These are phyloP conservation scores for Ammodramus savannarum DNA, from an alignment of 2,113 vertebrate genomes.

Conservation along the genomic window DNA sequence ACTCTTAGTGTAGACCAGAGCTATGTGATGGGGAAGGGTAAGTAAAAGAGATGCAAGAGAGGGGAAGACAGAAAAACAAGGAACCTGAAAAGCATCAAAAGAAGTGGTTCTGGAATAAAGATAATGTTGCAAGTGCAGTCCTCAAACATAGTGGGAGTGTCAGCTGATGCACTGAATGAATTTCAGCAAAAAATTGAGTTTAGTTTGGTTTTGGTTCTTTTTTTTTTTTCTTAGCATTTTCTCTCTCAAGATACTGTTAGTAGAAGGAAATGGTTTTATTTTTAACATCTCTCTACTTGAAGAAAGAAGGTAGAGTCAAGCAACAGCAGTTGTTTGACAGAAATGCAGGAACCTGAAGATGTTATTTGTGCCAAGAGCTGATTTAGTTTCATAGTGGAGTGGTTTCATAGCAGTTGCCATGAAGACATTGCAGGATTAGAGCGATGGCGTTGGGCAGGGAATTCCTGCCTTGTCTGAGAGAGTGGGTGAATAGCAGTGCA, in stretches of 20 bases:
- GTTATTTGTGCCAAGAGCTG: not conserved
- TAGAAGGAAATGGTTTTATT: slow-evolving; percentile 19
- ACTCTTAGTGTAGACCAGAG: not conserved
- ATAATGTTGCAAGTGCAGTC: not conserved
- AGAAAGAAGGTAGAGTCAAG: slow-evolving; percentile 16
- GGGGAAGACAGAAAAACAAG: not conserved
- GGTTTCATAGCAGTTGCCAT: not conserved
- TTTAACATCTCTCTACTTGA: slow-evolving; percentile 16
- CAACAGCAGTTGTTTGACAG: not conserved
- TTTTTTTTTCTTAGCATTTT: not conserved
- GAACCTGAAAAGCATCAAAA: not conserved
- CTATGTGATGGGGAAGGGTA: not conserved
- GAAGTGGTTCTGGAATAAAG: not conserved
- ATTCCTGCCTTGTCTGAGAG: not conserved
- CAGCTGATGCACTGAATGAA: not conserved
- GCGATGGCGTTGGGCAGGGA: not conserved
- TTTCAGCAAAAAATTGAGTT: not conserved
- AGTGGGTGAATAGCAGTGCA: not conserved
- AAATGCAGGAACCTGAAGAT: not conserved
- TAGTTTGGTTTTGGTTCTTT: not conserved
- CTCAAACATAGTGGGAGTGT: not conserved
- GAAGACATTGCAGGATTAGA: not conserved
- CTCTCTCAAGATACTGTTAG: not conserved
- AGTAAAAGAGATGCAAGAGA: not conserved
- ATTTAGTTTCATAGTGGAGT: not conserved